Evolutionary conservation across 2,888 invertebrate species (phyloP), one percentile per base, ranked within the genome.

Genomic region (Calameuta pallipes): DNA sequence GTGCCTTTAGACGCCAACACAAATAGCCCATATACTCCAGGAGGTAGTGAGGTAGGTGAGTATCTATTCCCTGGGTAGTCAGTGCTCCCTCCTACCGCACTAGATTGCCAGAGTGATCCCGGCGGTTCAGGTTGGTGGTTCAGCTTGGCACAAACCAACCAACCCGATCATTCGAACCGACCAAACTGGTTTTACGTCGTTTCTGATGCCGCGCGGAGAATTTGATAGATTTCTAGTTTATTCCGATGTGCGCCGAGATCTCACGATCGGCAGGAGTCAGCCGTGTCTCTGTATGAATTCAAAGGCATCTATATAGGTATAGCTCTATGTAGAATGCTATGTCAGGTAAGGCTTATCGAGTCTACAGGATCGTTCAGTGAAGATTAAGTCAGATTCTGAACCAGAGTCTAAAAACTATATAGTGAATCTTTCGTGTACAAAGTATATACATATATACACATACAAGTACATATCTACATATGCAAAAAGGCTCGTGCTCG

Each of bases 101-200:
- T 15, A 75, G 71, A 68, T 69, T 75, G 75, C 76, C 71, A 56
- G 56, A 56, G 56, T 56, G 56, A 56, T 56, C 56, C 56, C 23
- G 56, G 41, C 15, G 41, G 41, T 41, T 78, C 81, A 56, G 81
- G 81, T 76, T 80, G 83, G 80, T 85, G 81, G 83, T 82, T 85
- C 83, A 81, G 82, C 75, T 71, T 71, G 71, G 78, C 81, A 79
- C 81, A 78, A 76, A 84, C 84, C 89, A 88, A 86, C 88, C 88
- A 89, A 86, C 88, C 88, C 89, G 87, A 88, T 89, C 87, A 88
- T 88, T 85, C 87, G 82, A 89, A 90, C 90, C 88, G 85, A 89
- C 90, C 90, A 90, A 91, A 91, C 91, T 91, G 91, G 91, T 91
- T 91, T 89, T 85, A 85, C 88, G 85, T 87, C 88, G 86, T 87